Conservation (phyloP, 2,113 vertebrate species). For the Fulica atra region DNA sequence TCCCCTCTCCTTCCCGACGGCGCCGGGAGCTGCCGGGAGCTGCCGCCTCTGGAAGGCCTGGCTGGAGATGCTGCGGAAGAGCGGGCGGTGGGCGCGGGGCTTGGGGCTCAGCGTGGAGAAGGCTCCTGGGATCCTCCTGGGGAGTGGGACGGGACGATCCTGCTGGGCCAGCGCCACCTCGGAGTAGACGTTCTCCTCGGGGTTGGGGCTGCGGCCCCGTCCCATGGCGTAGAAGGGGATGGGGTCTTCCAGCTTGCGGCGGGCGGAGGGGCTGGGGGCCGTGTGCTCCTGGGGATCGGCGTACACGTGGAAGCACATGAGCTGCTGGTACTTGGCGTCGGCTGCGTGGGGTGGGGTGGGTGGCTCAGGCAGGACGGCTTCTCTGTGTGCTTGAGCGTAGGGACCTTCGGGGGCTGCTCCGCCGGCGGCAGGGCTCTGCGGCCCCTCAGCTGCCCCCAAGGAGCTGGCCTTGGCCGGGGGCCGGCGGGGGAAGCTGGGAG, state of each 20-base stretch:
- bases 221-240: conserved; percentile 77
- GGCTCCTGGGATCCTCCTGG: fast-evolving
- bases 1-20: fast-evolving
- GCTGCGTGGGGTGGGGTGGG: fast-evolving
- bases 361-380: not conserved
- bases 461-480: not conserved
- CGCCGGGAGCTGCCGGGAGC: fast-evolving
- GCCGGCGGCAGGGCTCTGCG: fast-evolving
- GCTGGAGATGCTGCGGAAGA: not conserved
- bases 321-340: not conserved
- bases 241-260: not conserved
- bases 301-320: conserved; percentile 38
- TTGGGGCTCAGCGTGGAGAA: not conserved
- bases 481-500: fast-evolving
- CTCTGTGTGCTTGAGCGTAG: not conserved
- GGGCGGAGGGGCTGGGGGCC: fast-evolving
- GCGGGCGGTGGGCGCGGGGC: not conserved
- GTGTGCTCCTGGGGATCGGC: not conserved
- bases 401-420: not conserved
- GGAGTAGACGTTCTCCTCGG: conserved; percentile 64
- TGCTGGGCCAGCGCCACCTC: conserved; percentile 30
- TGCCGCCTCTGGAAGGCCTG: not conserved
- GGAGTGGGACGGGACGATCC: fast-evolving
- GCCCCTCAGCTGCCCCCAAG: fast-evolving
- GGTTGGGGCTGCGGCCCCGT: not conserved